Conservation (phyloP, 2,888 invertebrate species). For the Eupithecia dodoneata region DNA sequence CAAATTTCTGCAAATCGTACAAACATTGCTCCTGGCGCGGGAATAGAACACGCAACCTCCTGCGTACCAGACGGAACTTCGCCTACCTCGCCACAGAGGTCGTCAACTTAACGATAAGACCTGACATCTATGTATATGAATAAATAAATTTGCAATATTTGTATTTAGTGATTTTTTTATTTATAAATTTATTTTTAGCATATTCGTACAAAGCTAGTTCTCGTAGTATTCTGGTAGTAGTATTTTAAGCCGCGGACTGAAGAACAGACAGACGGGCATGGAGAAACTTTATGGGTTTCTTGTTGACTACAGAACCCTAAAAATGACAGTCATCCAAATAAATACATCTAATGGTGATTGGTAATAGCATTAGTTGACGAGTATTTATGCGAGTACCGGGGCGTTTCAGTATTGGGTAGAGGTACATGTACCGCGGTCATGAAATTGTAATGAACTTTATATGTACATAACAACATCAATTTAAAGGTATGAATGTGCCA, state of each 20-base stretch:
- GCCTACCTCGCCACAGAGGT: too few species aligned
- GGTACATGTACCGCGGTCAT: neutral
- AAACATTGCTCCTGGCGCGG: too few species aligned
- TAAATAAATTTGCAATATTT: too few species aligned
- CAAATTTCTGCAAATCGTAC: too few species aligned
- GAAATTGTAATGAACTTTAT: neutral
- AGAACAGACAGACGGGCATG: neutral
- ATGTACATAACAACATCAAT: neutral
- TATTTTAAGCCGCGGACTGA: neutral
- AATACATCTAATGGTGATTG: neutral
- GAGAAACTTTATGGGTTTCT: neutral
- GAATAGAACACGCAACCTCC: too few species aligned
- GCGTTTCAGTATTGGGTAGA: neutral
- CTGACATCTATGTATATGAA: too few species aligned
- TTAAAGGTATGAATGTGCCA: neutral
- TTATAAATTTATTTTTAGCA: too few species aligned
- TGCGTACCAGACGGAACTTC: too few species aligned
- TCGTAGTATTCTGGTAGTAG: neutral
- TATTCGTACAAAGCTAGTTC: too few species aligned
- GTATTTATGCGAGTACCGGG: neutral
- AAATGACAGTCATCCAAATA: neutral
- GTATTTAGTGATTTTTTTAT: too few species aligned
- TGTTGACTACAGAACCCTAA: neutral
- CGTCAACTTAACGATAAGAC: too few species aligned
- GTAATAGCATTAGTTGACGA: neutral